phyloP scores from a whole-genome alignment of 2,888 invertebrate genomes.

The Enchytraeus crypticus region DNA sequence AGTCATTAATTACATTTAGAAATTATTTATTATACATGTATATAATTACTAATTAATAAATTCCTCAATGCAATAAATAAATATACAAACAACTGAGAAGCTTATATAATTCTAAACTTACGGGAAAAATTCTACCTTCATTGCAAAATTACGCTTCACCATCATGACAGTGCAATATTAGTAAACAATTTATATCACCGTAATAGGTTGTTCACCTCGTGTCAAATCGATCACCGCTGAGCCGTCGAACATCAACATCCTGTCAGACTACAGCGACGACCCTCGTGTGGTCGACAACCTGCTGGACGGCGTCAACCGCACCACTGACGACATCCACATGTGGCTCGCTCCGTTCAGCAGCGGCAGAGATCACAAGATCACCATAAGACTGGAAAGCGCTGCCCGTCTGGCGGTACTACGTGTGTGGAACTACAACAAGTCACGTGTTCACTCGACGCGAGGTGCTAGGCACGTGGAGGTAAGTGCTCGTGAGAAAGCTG shows the following conservation, averaged over 20 bases:
- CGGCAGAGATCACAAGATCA: conserved; percentile 57
- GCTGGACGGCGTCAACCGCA: conserved; percentile 63
- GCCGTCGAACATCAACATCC: conserved; percentile 58
- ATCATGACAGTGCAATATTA: too few species aligned
- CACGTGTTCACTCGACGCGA: conserved; percentile 70
- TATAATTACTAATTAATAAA: too few species aligned
- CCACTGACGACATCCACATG: conserved; percentile 67
- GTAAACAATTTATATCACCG: too few species aligned
- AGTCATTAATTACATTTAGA: too few species aligned
- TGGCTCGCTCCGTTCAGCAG: conserved; percentile 64
- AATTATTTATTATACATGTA: too few species aligned
- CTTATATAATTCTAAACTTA: too few species aligned
- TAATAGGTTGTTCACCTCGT: too few species aligned
- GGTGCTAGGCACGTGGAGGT: conserved; percentile 64
- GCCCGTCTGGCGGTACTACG: conserved; percentile 32
- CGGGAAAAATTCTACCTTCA: too few species aligned
- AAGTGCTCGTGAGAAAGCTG: too few species aligned
- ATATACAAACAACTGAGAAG: too few species aligned
- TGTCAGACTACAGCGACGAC: conserved; percentile 61
- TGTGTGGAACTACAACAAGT: conserved; percentile 75
- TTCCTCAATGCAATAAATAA: too few species aligned
- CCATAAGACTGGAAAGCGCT: conserved; percentile 54
- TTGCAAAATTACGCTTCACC: too few species aligned
- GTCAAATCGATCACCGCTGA: conserved; percentile 51
- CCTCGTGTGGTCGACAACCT: conserved; percentile 59